Conservation (phyloP, 2,888 invertebrate species). For the Cheilosia variabilis region DNA sequence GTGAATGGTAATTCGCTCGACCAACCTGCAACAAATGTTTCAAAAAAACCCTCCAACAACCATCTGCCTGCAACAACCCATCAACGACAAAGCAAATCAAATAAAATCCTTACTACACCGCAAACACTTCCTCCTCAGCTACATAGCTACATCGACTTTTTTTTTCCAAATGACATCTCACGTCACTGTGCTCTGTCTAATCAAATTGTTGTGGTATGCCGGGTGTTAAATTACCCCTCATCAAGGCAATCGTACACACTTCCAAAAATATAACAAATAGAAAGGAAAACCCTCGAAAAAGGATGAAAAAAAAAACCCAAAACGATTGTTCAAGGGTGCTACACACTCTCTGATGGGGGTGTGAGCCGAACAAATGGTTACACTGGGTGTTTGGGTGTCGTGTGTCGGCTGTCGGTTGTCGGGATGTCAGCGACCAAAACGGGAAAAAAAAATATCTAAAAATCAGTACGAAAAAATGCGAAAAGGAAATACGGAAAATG, state of each 20-base stretch:
- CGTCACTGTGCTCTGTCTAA: slow-evolving; percentile 65
- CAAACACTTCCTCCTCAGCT: neutral
- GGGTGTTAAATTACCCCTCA: slow-evolving; percentile 74
- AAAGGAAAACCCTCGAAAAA: slow-evolving; percentile 7
- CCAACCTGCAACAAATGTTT: slow-evolving; percentile 34
- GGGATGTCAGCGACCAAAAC: slow-evolving; percentile 30
- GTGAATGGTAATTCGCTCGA: slow-evolving; percentile 2
- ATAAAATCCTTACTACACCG: slow-evolving; percentile 49
- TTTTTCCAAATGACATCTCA: slow-evolving; percentile 45
- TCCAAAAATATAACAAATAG: slow-evolving; percentile 39
- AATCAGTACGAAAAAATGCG: slow-evolving; percentile 20
- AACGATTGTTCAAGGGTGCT: slow-evolving; percentile 63
- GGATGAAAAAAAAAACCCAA: slow-evolving; percentile 19
- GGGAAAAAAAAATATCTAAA: neutral
- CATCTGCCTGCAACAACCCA: slow-evolving; percentile 51
- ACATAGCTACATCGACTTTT: no score
- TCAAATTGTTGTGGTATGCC: slow-evolving; percentile 69
- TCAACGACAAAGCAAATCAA: slow-evolving; percentile 32
- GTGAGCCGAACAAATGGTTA: slow-evolving; percentile 60
- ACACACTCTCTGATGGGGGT: neutral
- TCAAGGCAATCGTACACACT: slow-evolving; percentile 66
- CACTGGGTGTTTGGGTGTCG: slow-evolving; percentile 50
- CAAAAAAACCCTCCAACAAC: slow-evolving; percentile 41
- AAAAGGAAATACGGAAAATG: slow-evolving; percentile 17
- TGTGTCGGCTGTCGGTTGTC: slow-evolving; percentile 36